Base-by-base conservation (phyloP, 2,888 invertebrate species). In the Agrochola litura region DNA sequence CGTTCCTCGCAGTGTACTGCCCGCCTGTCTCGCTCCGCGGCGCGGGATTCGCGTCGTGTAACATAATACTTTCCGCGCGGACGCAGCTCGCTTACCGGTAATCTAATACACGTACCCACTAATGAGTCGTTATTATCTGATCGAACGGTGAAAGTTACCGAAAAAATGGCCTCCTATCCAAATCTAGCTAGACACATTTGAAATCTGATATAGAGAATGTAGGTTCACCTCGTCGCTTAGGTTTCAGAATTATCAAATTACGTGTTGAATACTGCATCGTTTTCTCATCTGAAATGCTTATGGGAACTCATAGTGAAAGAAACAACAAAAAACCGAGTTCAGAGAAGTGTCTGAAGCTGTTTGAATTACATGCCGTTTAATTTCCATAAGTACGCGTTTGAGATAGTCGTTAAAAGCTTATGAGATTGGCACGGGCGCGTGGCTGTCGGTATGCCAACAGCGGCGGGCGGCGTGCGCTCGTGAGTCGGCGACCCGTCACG, bases 51-150 rank as follows among this genome's bases (percentile, higher is more conserved):
- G 75, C 83, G 66, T 73, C 79, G 69, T 78, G 76, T 84, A 75
- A 84, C 83, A 83, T 81, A 69, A 77, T 63, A 86, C 83, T 80
- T 86, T 73, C 86, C 87, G 88, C 88, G 74, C 86, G 85, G 82
- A 73, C 72, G 84, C 80, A 71, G 73, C 79, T 74, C 85, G 82
- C 79, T 87, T 84, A 67, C 74, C 46, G 60, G 83, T 79, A 81
- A 85, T 75, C 74, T 70, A 68, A 82, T 81, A 84, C 81, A 73
- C 70, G 65, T 77, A 63, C 61, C 22, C 69, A 72, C 76, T 73
- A 86, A 82, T 86, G 72, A 77, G 70, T 67, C 73, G 67, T 58
- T 78, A 74, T 76, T 76, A 79, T 71, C 71, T 77, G 73, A 70
- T 77, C 58, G 79, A 82, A 73, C 71, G 68, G 87, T 81, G 87